Base-by-base conservation (phyloP, 2,888 invertebrate genomes). In the Drosophila kuntzei region DNA sequence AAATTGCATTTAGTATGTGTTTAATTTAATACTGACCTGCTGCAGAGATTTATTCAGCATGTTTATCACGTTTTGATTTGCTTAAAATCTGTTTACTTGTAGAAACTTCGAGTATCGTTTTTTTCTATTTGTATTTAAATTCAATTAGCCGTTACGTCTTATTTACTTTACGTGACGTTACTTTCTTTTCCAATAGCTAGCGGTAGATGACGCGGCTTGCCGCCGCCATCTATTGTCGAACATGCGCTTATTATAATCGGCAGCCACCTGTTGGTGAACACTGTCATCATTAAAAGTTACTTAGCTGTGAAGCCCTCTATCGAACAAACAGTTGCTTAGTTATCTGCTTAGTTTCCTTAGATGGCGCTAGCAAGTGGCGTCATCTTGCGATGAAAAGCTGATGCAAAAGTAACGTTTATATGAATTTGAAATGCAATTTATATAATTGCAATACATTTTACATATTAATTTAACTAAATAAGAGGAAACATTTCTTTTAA, bases 1-100 rank as follows among this genome's bases (percentile, higher is more conserved):
- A 87, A 87, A 85, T 89, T 86, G 87, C 73, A 88, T 71, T 79
- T 82, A 39, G 41, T 63, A 32, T 20, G 50, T 20, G 25, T 27
- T 18, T 53, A 43, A 47, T 8, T n/a, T 39, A 59, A 55, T 67
- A 69, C 60, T 72, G 77, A 72, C 64, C 70, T 66, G 47, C 62
- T 51, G 46, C 54, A 62, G 29, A 46, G n/a, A 12, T 20, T 9
- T 25, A 37, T 47, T 74, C 12, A 8, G 6, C 32, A 75, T 79
- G 20, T n/a, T 8, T 3, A 14, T 51, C 80, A 76, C 77, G 72
- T 64, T 29, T 34, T 2, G 11, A 58, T 60, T 73, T 66, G 5
- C 7, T 0, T 0, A 43, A 77, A 63, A 87, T 66, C 71, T 60
- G 68, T 65, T 68, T 43, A 44, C 20, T 12, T 7, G 12, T 9